Percentiles rank a stretch among this genome's conserved stretches.
Conservation (phyloP, 2,113 vertebrate species). For the Lagopus muta region DNA sequence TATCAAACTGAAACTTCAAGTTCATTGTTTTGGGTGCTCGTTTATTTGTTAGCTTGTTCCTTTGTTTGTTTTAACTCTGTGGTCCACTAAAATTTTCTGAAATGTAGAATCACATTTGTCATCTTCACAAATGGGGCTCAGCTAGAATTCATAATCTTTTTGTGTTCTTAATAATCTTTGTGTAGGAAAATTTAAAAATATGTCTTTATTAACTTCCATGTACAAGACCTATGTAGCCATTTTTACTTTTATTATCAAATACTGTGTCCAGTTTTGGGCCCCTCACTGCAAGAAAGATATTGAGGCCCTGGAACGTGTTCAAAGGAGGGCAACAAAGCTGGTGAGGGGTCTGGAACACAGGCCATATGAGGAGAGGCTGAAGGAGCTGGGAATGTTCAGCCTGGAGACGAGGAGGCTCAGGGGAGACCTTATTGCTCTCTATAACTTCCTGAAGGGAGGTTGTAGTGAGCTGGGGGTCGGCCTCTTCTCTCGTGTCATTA, state of each 20-base stretch:
- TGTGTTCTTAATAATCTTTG: neutral
- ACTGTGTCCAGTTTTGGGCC: too few relatives aligned
- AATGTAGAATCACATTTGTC: neutral
- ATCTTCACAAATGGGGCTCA: fast-evolving
- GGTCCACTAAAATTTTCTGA: neutral
- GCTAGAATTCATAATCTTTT: fast-evolving
- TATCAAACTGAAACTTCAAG: neutral
- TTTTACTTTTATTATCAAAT: neutral
- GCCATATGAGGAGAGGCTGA: too few relatives aligned
- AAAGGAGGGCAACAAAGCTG: too few relatives aligned
- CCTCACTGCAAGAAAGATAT: too few relatives aligned
- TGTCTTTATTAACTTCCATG: fast-evolving
- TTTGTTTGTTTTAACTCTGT: neutral
- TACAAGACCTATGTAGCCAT: neutral
- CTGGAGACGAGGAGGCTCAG: too few relatives aligned
- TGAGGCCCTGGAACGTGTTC: too few relatives aligned
- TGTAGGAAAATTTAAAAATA: neutral
- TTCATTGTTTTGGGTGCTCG: neutral
- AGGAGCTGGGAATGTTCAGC: too few relatives aligned
- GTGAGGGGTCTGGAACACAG: too few relatives aligned
- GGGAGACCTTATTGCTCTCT: too few relatives aligned
- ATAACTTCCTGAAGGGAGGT: too few relatives aligned
- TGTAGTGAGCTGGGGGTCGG: too few relatives aligned
- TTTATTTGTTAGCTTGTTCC: neutral
- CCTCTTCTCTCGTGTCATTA: too few relatives aligned